phyloP scores from a whole-genome alignment of 2,113 vertebrate species.

The Erythrocercus mccallii region DNA sequence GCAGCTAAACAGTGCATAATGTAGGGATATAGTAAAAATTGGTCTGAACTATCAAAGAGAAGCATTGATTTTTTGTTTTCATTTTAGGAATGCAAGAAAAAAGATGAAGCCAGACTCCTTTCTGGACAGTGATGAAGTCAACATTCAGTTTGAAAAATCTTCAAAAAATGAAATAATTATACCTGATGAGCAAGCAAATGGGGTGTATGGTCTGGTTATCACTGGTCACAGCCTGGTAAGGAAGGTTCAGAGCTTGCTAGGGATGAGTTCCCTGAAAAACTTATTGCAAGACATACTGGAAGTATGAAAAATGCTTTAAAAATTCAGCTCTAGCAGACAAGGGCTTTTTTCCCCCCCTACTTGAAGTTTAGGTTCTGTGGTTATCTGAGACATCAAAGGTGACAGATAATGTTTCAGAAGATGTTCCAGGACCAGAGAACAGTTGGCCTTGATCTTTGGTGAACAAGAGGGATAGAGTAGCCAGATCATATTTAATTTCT shows the following conservation, averaged over 20 bases:
- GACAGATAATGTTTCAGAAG: not conserved
- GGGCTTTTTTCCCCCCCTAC: not conserved
- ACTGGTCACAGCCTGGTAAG: slow-evolving; percentile 92
- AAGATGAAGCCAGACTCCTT: slow-evolving; percentile 80
- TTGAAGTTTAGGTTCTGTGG: not conserved
- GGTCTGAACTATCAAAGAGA: not conserved
- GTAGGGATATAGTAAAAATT: not conserved
- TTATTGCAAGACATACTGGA: not conserved
- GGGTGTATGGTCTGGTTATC: slow-evolving; percentile 87
- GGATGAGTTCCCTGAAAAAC: not conserved
- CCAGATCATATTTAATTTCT: not conserved
- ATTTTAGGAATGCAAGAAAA: slow-evolving; percentile 76
- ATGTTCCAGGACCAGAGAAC: not conserved
- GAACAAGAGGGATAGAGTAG: not conserved
- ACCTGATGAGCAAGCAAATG: slow-evolving; percentile 81
- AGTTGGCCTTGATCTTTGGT: not conserved
- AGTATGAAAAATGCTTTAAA: not conserved
- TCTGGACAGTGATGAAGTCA: slow-evolving; percentile 64
- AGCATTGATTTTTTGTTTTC: not conserved
- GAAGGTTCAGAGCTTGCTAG: not conserved
- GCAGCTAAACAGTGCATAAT: not conserved
- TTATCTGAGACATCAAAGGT: not conserved
- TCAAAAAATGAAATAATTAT: slow-evolving; percentile 12
- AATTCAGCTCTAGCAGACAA: not conserved
- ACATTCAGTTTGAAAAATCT: slow-evolving; percentile 60